phyloP scores from a whole-genome alignment of 1,140 invertebrate genomes.

The Pissodes strobi region DNA sequence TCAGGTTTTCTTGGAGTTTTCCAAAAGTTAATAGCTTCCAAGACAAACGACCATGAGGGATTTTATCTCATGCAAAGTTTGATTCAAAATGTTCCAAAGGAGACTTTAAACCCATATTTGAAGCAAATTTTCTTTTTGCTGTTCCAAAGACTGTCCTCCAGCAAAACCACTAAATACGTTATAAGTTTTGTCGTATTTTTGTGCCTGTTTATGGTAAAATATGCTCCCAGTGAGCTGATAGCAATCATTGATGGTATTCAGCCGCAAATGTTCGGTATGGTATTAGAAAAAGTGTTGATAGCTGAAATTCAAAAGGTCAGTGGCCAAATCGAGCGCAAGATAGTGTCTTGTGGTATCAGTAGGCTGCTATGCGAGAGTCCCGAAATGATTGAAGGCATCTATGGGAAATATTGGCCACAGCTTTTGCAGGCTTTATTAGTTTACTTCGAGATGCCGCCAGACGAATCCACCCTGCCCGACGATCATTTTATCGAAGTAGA shows the following conservation, averaged over 20 bases:
- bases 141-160: conserved; percentile 88
- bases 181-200: conserved; percentile 90
- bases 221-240: conserved; percentile 73
- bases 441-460: conserved; percentile 86
- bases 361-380: conserved; percentile 82
- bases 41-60: conserved; percentile 94
- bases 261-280: conserved; percentile 91
- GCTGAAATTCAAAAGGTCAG: conserved; percentile 85
- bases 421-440: conserved; percentile 77
- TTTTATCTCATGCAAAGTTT: conserved; percentile 88
- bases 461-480: conserved; percentile 76
- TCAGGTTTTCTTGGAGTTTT: conserved; percentile 90
- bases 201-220: conserved; percentile 80
- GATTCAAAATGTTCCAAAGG: conserved; percentile 71
- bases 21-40: conserved; percentile 94
- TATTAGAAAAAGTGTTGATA: conserved; percentile 85
- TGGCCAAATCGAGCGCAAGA: conserved; percentile 82
- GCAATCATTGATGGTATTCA: conserved; percentile 86
- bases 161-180: conserved; percentile 93
- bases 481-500: conserved; percentile 88
- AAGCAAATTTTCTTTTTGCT: conserved; percentile 89
- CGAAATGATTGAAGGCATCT: conserved; percentile 66
- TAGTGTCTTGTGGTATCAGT: conserved; percentile 86
- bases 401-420: conserved; percentile 65
- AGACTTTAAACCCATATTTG: conserved; percentile 73